phyloP scores from a whole-genome alignment of 2,113 vertebrate genomes.

The Rynchops niger region DNA sequence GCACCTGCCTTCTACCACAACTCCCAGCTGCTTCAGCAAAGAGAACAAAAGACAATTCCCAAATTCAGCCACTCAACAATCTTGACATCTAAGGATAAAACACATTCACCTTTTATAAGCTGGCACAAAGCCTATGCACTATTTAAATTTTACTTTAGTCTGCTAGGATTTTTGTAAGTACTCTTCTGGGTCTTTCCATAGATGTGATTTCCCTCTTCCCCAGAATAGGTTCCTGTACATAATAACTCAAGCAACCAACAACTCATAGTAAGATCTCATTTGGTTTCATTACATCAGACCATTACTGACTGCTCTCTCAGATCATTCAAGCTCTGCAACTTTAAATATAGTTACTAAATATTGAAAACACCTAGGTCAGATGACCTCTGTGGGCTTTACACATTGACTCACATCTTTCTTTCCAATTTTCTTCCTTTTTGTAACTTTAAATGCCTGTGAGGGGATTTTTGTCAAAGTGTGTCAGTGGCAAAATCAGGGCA shows the following conservation, averaged over 20 bases:
- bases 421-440: not conserved
- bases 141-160: not conserved
- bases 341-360: not conserved
- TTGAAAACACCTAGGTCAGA: not conserved
- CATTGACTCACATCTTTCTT: not conserved
- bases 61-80: not conserved
- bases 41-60: not conserved
- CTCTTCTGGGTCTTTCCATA: not conserved
- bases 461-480: not conserved
- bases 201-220: not conserved
- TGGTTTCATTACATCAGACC: not conserved
- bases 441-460: not conserved
- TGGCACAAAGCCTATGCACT: not conserved
- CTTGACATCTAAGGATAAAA: not conserved
- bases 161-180: not conserved
- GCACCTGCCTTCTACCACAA: not conserved
- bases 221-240: not conserved
- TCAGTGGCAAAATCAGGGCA: conserved; percentile 39
- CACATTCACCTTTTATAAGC: not conserved
- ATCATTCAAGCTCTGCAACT: not conserved
- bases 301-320: not conserved
- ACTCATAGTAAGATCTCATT: not conserved
- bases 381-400: not conserved
- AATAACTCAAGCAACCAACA: not conserved
- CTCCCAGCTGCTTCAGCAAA: not conserved